These are phyloP conservation scores for Cerceris rybyensis DNA, from an alignment of 2,888 invertebrate genomes.

Conservation along the genomic window DNA sequence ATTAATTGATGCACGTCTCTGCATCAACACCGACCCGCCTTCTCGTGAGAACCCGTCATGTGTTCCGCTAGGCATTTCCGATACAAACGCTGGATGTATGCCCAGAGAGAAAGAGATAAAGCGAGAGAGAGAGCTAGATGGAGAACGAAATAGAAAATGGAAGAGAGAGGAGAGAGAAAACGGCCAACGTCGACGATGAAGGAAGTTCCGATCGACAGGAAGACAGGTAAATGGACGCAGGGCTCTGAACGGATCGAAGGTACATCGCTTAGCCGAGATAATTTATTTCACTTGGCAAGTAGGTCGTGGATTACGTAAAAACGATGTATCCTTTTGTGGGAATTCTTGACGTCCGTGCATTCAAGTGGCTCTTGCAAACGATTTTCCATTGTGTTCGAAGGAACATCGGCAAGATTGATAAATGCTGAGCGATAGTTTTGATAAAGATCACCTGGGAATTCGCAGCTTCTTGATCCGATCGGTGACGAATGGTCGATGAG, in stretches of 20 bases:
- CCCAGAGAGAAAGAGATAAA: too few relatives aligned
- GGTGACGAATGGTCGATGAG: neutral
- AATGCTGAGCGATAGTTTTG: neutral
- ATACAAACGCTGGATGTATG: slow-evolving; percentile 56
- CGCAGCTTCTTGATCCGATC: neutral
- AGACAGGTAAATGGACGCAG: slow-evolving; percentile 52
- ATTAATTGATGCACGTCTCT: slow-evolving; percentile 78
- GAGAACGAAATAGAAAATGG: too few relatives aligned
- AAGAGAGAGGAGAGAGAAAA: neutral
- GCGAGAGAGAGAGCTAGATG: too few relatives aligned
- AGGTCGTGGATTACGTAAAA: slow-evolving; percentile 34
- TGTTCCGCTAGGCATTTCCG: slow-evolving; percentile 65
- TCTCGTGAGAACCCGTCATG: slow-evolving; percentile 78
- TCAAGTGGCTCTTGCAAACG: neutral
- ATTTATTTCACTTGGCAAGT: slow-evolving; percentile 37
- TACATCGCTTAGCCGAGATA: slow-evolving; percentile 29
- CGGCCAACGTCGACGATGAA: slow-evolving; percentile 27
- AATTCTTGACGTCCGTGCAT: neutral
- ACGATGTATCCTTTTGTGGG: neutral
- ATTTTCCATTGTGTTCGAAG: neutral
- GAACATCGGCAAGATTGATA: neutral
- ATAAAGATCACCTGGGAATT: neutral
- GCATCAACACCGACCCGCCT: slow-evolving; percentile 72
- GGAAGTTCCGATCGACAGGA: slow-evolving; percentile 50
- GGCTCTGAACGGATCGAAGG: slow-evolving; percentile 12